Evolutionary conservation across 2,113 vertebrate species (phyloP), one percentile per base, ranked within the genome.

Genomic region (Proterorhinus semilunaris): DNA sequence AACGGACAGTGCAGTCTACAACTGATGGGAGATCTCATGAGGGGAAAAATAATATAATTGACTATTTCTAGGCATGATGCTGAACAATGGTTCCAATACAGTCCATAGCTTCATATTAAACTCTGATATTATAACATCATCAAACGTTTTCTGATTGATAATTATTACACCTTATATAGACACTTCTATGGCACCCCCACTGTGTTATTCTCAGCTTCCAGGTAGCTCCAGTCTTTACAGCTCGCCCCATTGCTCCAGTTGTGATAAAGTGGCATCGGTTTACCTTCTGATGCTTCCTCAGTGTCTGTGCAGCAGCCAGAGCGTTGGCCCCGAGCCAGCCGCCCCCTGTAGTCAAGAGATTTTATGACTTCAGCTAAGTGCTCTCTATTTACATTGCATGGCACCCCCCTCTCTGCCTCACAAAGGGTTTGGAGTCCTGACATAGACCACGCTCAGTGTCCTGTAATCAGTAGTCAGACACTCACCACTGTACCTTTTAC

Each of bases 311-410:
- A 21, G 62, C 47, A 49, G 48, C 62, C 72, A 55, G 69, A 51
- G 8, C 49, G 13, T 74, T 76, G 78, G 65, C 69, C 61, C 46
- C 2, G 4, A 7, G 53, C 69, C 72, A 80, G 78, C 58, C 50
- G 64, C 46, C 64, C 65, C 57, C 66, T 67, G 65, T 66, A 44
- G 76, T 62, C 53, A 62, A 27, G 44, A 63, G 66, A 51, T 80
- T 83, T 86, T 78, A 79, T 72, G 71, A 66, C 72, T 74, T 5
- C 43, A 69, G 75, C 69, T 81, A 64, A 85, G 84, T 79, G 81
- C 79, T 75, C 59, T 82, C 21, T 80, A 76, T 88, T 88, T 59
- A 83, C 77, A 75, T 76, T 68, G 17, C 36, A 16, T 63, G 47
- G 46, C 65, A 58, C 45, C 63, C 66, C 27, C 12, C 44, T 27